A percentile compares a stretch with the other conserved stretches of the same genome.
Evolutionary conservation across 2,113 vertebrate species (phyloP).

Genomic region (Charadrius vociferus): DNA sequence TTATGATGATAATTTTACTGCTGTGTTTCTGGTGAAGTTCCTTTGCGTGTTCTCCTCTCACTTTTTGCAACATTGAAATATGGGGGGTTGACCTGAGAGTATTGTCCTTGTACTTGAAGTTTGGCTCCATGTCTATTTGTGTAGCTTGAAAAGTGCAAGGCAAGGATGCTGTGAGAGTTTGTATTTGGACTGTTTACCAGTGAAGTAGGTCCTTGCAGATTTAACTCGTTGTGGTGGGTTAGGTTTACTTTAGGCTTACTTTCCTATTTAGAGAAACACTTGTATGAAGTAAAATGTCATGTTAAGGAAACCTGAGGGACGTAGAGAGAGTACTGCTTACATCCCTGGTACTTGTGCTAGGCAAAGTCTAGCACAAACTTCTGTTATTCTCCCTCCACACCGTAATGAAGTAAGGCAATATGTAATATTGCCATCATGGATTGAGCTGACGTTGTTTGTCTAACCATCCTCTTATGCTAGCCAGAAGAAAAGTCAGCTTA

Average conservation of each 20-base stretch:
- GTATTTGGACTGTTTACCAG: not conserved
- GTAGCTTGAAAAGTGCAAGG: not conserved
- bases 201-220: not conserved
- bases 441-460: not conserved
- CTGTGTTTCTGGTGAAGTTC: not conserved
- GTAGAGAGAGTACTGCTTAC: not conserved
- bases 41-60: not conserved
- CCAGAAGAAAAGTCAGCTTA: not conserved
- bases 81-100: not conserved
- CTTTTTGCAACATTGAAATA: not conserved
- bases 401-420: not conserved
- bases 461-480: not conserved
- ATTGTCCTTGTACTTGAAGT: not conserved
- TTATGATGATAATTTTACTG: not conserved
- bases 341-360: not conserved
- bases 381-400: not conserved
- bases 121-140: not conserved
- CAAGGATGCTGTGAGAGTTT: not conserved
- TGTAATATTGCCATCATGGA: not conserved
- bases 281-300: not conserved
- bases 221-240: not conserved
- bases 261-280: not conserved
- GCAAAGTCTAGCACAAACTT: not conserved
- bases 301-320: not conserved
- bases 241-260: not conserved